phyloP scores from a whole-genome alignment of 2,888 invertebrate genomes.

The Ctenicera cuprea region DNA sequence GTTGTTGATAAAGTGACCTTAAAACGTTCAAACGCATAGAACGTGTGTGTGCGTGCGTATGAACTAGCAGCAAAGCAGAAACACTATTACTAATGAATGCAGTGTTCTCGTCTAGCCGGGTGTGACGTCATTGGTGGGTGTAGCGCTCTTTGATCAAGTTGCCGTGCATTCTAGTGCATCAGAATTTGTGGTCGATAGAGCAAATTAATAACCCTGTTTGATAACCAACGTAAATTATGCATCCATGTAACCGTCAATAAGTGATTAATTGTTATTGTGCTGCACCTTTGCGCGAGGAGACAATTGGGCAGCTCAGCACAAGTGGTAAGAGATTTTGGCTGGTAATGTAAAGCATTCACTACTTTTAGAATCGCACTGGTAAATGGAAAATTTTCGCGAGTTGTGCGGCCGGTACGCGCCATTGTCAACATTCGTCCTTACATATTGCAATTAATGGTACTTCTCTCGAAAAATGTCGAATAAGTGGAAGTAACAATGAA shows the following conservation, averaged over 20 bases:
- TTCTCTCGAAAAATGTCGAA: too few relatives aligned
- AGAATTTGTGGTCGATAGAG: slow-evolving; percentile 43
- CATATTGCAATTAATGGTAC: too few relatives aligned
- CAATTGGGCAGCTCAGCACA: too few relatives aligned
- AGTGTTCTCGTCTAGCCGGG: slow-evolving; percentile 47
- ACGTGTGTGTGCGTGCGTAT: slow-evolving; percentile 13
- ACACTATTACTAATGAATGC: slow-evolving; percentile 40
- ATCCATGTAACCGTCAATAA: slow-evolving; percentile 17
- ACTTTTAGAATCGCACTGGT: too few relatives aligned
- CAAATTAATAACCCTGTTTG: slow-evolving; percentile 29
- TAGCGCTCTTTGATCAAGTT: slow-evolving; percentile 47
- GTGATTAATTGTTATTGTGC: slow-evolving; percentile 22
- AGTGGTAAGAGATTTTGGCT: too few relatives aligned
- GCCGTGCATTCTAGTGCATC: slow-evolving; percentile 43
- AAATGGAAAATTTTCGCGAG: too few relatives aligned
- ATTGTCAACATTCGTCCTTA: too few relatives aligned
- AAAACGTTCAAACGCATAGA: slow-evolving; percentile 26
- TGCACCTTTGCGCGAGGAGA: too few relatives aligned
- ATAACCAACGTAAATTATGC: slow-evolving; percentile 14
- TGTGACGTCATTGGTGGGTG: slow-evolving; percentile 40
- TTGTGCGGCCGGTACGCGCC: too few relatives aligned
- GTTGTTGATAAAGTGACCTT: slow-evolving; percentile 29
- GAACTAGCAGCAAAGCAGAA: slow-evolving; percentile 31
- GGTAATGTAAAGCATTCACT: too few relatives aligned
- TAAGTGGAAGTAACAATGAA: too few relatives aligned